Conservation (phyloP, 2,113 vertebrate genomes). For the Cyanoliseus patagonus region DNA sequence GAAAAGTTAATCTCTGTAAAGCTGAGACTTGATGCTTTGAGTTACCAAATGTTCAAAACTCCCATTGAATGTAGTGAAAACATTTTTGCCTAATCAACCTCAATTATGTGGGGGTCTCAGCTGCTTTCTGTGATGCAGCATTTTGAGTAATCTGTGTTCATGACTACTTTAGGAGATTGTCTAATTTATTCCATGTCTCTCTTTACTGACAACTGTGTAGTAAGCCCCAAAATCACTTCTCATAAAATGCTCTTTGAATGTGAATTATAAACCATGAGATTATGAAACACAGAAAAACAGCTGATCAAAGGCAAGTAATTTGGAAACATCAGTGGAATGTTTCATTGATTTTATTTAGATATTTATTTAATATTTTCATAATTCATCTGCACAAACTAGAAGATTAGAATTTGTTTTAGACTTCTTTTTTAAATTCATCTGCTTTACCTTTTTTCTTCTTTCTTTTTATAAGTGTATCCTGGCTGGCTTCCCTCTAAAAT, state of each 20-base stretch:
- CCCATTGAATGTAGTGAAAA: not conserved
- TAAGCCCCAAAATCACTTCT: not conserved
- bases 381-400: not conserved
- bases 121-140: not conserved
- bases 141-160: not conserved
- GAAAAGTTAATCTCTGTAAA: not conserved
- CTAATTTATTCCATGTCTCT: not conserved
- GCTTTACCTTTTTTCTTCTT: not conserved
- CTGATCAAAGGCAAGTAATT: not conserved
- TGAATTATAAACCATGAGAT: not conserved
- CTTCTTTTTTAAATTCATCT: rapidly evolving
- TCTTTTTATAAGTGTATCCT: not conserved
- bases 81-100: not conserved
- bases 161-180: not conserved
- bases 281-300: not conserved
- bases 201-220: not conserved
- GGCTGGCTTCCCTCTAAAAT: not conserved
- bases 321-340: not conserved
- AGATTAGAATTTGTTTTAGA: not conserved
- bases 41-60: not conserved
- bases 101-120: not conserved
- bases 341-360: not conserved
- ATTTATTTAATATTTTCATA: not conserved
- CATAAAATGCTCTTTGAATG: not conserved
- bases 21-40: not conserved